phyloP scores from a whole-genome alignment of 2,113 vertebrate genomes.

The rat (Rattus norvegicus) region DNA sequence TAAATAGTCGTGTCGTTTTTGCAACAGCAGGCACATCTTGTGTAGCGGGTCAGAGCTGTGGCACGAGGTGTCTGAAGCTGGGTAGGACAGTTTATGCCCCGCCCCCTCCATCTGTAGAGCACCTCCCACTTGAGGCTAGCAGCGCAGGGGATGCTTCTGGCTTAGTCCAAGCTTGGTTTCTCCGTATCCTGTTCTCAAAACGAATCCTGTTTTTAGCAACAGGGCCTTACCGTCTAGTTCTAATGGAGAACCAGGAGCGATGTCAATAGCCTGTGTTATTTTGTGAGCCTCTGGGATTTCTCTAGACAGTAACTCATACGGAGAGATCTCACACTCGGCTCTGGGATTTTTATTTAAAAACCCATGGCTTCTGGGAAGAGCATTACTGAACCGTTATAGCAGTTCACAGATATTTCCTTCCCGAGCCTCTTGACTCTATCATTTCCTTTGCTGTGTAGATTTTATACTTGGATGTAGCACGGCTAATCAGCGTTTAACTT shows the following conservation, averaged over 20 bases:
- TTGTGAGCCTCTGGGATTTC: neutral
- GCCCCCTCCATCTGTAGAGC: neutral
- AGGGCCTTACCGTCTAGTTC: neutral
- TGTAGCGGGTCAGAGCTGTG: neutral
- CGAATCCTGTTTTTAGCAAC: neutral
- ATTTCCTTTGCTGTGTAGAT: neutral
- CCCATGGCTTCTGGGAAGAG: neutral
- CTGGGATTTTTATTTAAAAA: neutral
- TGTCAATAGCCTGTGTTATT: neutral
- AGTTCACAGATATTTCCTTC: neutral
- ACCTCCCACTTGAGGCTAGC: neutral
- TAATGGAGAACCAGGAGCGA: neutral
- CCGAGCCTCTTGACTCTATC: neutral
- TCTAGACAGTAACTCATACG: neutral
- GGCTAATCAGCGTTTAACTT: neutral
- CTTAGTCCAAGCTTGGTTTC: neutral
- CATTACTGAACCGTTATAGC: neutral
- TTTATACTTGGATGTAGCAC: neutral
- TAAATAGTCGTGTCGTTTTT: neutral
- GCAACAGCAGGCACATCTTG: neutral
- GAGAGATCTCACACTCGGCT: neutral
- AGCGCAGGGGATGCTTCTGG: neutral
- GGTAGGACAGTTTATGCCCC: neutral
- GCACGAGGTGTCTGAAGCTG: neutral
- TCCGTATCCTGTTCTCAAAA: neutral